phyloP scores from a whole-genome alignment of 1,140 invertebrate species.

The Drosophila tsacasi region DNA sequence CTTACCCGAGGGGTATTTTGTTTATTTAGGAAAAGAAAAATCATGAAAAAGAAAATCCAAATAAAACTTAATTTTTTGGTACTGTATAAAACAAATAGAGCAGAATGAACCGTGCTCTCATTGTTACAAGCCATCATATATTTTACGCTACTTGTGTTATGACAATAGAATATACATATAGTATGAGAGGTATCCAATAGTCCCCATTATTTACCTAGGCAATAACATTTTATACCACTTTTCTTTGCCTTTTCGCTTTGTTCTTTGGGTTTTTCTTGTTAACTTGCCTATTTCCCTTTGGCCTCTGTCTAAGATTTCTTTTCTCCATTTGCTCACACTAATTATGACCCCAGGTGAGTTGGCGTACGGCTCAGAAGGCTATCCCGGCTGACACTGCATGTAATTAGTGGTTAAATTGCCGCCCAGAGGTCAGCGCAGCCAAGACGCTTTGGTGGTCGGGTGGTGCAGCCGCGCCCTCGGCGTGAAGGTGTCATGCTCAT shows the following conservation, averaged over 20 bases:
- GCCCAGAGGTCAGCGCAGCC: conserved; percentile 72
- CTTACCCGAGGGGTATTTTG: neutral
- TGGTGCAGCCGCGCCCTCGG: conserved; percentile 27
- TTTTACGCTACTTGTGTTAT: too few species aligned
- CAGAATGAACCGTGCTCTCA: too few species aligned
- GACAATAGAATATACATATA: too few species aligned
- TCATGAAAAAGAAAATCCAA: too few species aligned
- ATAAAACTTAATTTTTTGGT: too few species aligned
- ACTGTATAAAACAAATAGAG: neutral
- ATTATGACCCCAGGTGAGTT: conserved; percentile 79
- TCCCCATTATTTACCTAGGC: conserved; percentile 17
- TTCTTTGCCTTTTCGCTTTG: neutral
- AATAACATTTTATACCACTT: conserved; percentile 3
- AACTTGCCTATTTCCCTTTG: conserved; percentile 26
- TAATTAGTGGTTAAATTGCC: conserved; percentile 82
- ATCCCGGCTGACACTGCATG: conserved; percentile 60
- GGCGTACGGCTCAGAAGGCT: conserved; percentile 9
- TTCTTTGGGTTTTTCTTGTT: conserved; percentile 29
- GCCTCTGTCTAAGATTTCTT: conserved; percentile 62
- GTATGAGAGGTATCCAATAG: neutral
- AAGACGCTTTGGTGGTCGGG: conserved; percentile 20
- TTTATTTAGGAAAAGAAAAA: too few species aligned
- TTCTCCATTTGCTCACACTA: conserved; percentile 81
- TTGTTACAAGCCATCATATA: too few species aligned
- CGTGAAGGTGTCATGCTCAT: conserved; percentile 70